Base-by-base conservation (phyloP, 2,797 vertebrate genomes). In the Hippocampus kuda region DNA sequence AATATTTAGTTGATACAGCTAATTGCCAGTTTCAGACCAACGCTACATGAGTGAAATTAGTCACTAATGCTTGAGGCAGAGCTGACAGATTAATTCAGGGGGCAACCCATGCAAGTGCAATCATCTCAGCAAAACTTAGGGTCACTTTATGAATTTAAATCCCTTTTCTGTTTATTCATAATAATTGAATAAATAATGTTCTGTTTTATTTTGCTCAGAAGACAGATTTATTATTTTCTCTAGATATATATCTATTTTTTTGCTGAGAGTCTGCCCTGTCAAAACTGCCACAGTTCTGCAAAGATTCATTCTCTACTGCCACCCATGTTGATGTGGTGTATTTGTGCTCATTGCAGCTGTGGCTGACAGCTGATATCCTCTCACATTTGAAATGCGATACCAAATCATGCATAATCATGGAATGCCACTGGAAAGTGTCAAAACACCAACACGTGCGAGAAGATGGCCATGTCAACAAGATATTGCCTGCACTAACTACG, bases 331-430 rank as follows among this genome's bases (percentile, higher is more conserved):
- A 27, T 48, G 7, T 27, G 48, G 24, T 48, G 63, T 27, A 49
- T 65, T 48, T 65, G 42, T 26, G 46, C 24, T 27, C 63, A 20
- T 20, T 49, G 63, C 44, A 65, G 24, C 42, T 48, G 15, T 3
- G 20, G 46, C 7, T 76, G 70, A 77, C 48, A 60, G 67, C 12
- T 70, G 51, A 72, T 62, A 46, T 66, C 78, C 68, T 75, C 61
- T 72, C 67, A 68, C 60, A 63, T 24, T 27, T 65, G 69, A 71
- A 70, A 56, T n/a, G 10, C 7, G 30, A 68, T 26, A 68, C 68
- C 11, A 41, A 65, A 71, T n/a, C 48, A 41, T 30, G 38, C 54
- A 42, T 65, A 75, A 76, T 69, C 75, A 66, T 13, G 34, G 46
- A 38, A 62, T 73, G 54, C 59, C 42, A 62, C 18, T n/a, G 20